Percentiles rank a stretch among this genome's conserved stretches.
Evolutionary conservation across 2,888 invertebrate species (phyloP).

Genomic region (Macrosoma leucophasiata): DNA sequence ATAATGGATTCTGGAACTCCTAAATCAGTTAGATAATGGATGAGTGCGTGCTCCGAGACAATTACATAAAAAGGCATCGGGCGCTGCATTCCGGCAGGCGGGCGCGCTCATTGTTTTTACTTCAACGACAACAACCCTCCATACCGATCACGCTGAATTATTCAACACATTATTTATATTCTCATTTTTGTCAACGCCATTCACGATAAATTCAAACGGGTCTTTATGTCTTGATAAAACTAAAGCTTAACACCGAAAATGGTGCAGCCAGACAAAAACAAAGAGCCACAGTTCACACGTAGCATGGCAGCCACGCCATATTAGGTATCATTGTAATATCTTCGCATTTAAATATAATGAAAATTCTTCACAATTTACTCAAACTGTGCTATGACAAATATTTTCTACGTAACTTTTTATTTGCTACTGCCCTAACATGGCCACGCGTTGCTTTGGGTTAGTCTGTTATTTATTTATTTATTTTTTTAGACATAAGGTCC

Average conservation of each 20-base stretch:
- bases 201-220: constrained; percentile 69
- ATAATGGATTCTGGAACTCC: constrained; percentile 43
- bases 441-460: no score
- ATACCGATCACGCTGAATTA: constrained; percentile 75
- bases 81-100: constrained; percentile 60
- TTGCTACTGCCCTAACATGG: no score
- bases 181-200: constrained; percentile 75
- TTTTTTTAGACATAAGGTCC: no score
- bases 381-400: no score
- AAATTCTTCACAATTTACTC: no score
- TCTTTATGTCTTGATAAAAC: constrained; percentile 74
- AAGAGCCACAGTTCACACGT: constrained; percentile 42
- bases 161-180: constrained; percentile 72
- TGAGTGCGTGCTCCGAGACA: constrained; percentile 69
- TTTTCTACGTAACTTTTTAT: constrained; percentile 1
- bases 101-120: constrained; percentile 51
- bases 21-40: constrained; percentile 71
- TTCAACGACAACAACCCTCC: constrained; percentile 44
- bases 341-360: constrained; percentile 31
- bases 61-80: constrained; percentile 68
- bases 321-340: constrained; percentile 30
- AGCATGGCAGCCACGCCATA: constrained; percentile 39
- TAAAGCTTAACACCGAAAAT: constrained; percentile 67
- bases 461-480: no score
- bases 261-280: constrained; percentile 46